phyloP scores from a whole-genome alignment of 2,888 invertebrate species.

The Watsonalla binaria region DNA sequence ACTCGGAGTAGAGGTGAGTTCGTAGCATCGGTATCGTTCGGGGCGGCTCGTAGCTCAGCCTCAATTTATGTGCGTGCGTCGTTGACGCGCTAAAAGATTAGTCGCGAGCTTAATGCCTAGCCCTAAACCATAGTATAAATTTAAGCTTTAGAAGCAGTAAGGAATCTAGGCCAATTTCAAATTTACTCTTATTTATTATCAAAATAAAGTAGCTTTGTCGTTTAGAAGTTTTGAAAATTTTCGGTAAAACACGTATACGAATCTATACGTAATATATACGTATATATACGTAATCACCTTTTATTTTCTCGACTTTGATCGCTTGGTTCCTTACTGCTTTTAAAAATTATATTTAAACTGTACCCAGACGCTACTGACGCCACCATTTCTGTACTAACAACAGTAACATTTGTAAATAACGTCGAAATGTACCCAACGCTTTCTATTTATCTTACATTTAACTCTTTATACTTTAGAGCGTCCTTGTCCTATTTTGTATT shows the following conservation, averaged over 20 bases:
- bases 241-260: no score
- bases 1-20: conserved; percentile 50
- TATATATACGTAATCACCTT: no score
- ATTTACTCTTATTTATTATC: no score
- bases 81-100: conserved; percentile 73
- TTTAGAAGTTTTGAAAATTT: no score
- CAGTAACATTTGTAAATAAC: not conserved
- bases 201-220: no score
- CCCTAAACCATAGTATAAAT: not conserved
- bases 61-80: conserved; percentile 74
- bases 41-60: conserved; percentile 58
- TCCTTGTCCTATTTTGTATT: not conserved
- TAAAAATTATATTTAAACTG: not conserved
- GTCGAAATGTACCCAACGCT: not conserved
- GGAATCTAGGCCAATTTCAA: no score
- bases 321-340: no score
- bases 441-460: not conserved
- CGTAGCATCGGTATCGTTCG: conserved; percentile 46
- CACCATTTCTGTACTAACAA: not conserved
- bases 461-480: not conserved
- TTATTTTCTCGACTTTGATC: no score
- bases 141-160: no score
- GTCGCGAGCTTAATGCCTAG: conserved; percentile 33
- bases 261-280: no score
- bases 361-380: not conserved